Evolutionary conservation across 2,113 vertebrate species (phyloP).

Genomic region (Anguilla japonica): DNA sequence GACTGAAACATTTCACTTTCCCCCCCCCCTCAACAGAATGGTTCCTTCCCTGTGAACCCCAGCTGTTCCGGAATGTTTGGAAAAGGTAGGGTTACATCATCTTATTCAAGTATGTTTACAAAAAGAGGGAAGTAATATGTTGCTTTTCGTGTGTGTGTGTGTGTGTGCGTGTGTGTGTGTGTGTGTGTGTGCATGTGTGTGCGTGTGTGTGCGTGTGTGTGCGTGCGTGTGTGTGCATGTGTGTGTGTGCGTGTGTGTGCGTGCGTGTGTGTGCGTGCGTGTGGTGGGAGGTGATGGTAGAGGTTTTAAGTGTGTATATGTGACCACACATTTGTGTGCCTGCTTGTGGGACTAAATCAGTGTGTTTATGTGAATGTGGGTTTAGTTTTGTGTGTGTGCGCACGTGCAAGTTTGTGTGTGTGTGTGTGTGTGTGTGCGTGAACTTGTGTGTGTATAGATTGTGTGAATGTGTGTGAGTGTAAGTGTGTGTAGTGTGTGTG

Average conservation of each 20-base stretch:
- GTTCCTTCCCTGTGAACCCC: constrained; percentile 67
- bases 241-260: constrained; percentile 18
- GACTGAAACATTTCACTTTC: not conserved
- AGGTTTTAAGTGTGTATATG: not conserved
- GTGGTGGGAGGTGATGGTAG: constrained; percentile 9
- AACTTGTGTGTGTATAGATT: no score
- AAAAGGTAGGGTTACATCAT: constrained; percentile 73
- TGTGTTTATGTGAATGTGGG: constrained; percentile 11
- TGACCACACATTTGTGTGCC: not conserved
- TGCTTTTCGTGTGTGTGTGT: not conserved
- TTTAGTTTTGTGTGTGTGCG: not conserved
- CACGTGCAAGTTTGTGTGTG: constrained; percentile 14
- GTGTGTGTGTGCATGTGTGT: not conserved
- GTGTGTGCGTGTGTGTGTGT: not conserved
- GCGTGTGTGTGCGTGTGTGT: constrained; percentile 14
- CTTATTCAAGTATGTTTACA: not conserved
- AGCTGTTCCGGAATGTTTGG: constrained; percentile 73
- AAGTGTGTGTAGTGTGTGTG: not conserved
- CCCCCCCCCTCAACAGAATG: constrained; percentile 65
- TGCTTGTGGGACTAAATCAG: not conserved
- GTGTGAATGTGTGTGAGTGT: constrained; percentile 20
- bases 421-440: not conserved
- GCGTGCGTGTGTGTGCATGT: constrained; percentile 3
- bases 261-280: not conserved
- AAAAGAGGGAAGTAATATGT: constrained; percentile 5